Percentiles rank a stretch among this genome's conserved stretches.
These are phyloP conservation scores for Ypsolopha sequella DNA, from an alignment of 2,888 invertebrate species.

Conservation along the genomic window DNA sequence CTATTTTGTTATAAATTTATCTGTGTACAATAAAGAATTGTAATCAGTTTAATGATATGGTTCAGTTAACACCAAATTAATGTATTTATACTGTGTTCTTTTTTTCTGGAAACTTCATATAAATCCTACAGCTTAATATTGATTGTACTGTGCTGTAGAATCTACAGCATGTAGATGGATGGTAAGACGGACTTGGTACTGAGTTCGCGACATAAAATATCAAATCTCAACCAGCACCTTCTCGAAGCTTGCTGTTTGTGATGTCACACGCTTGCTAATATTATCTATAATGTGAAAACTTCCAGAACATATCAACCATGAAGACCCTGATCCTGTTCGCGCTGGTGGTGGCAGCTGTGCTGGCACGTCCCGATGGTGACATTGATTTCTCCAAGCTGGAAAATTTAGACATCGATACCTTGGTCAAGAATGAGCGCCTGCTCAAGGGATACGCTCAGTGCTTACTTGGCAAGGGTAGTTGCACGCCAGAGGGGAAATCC, in stretches of 20 bases:
- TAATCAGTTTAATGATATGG: too few species aligned
- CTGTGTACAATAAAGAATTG: too few species aligned
- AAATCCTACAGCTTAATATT: too few species aligned
- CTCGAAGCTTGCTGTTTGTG: not conserved
- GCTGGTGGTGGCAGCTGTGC: slow-evolving; percentile 16
- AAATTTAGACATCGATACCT: slow-evolving; percentile 23
- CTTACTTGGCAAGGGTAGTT: slow-evolving; percentile 25
- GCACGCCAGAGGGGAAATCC: slow-evolving; percentile 31
- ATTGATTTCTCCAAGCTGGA: slow-evolving; percentile 26
- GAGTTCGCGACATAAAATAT: too few species aligned
- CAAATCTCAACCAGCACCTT: not conserved
- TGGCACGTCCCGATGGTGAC: slow-evolving; percentile 19
- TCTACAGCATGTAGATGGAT: too few species aligned
- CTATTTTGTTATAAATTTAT: too few species aligned
- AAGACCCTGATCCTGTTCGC: slow-evolving; percentile 22
- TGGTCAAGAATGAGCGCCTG: slow-evolving; percentile 20
- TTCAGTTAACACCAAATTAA: too few species aligned
- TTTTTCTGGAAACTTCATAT: too few species aligned
- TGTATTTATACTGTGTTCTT: too few species aligned
- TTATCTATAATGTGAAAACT: not conserved
- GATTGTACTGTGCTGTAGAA: too few species aligned
- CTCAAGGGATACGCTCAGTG: slow-evolving; percentile 22
- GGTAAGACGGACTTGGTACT: too few species aligned
- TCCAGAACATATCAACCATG: slow-evolving; percentile 16
- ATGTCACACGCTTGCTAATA: not conserved